Conservation (phyloP, 2,888 invertebrate species). For the Morpho helenor region DNA sequence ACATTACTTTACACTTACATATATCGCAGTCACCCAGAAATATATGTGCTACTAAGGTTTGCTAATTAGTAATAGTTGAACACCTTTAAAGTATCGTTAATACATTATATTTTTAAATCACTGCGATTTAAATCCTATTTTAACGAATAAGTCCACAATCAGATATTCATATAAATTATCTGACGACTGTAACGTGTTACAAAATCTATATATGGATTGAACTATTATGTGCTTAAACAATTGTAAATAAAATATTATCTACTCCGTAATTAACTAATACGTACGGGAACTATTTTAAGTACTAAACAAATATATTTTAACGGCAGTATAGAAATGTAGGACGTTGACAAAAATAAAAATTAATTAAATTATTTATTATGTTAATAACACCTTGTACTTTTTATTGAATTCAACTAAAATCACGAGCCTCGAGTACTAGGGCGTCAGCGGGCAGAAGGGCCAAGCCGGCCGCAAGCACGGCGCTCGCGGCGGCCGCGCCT, state of each 20-base stretch:
- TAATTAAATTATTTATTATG: constrained; percentile 9
- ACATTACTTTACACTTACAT: constrained; percentile 26
- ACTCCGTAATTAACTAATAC: constrained; percentile 13
- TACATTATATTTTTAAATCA: constrained; percentile 19
- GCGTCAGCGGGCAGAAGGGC: constrained; percentile 33
- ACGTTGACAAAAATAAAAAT: constrained; percentile 20
- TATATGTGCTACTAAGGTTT: constrained; percentile 16
- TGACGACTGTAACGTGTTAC: constrained; percentile 1
- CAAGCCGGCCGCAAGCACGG: constrained; percentile 46
- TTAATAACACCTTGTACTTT: constrained; percentile 66
- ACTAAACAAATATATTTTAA: constrained; percentile 11
- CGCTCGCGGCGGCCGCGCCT: constrained; percentile 51
- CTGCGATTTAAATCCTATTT: constrained; percentile 23
- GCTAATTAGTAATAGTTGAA: constrained; percentile 29
- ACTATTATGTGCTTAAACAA: constrained; percentile 17
- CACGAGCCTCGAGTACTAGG: constrained; percentile 56
- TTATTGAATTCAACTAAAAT: constrained; percentile 70
- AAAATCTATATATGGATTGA: constrained; percentile 15
- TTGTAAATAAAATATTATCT: constrained; percentile 18
- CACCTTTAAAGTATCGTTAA: constrained; percentile 19
- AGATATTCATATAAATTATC: not conserved
- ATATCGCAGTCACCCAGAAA: constrained; percentile 27
- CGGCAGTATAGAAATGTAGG: constrained; percentile 23
- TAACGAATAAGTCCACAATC: no score
- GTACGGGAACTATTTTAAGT: constrained; percentile 5